These are phyloP conservation scores for Mola mola DNA, from an alignment of 2,113 vertebrate species.

Conservation along the genomic window DNA sequence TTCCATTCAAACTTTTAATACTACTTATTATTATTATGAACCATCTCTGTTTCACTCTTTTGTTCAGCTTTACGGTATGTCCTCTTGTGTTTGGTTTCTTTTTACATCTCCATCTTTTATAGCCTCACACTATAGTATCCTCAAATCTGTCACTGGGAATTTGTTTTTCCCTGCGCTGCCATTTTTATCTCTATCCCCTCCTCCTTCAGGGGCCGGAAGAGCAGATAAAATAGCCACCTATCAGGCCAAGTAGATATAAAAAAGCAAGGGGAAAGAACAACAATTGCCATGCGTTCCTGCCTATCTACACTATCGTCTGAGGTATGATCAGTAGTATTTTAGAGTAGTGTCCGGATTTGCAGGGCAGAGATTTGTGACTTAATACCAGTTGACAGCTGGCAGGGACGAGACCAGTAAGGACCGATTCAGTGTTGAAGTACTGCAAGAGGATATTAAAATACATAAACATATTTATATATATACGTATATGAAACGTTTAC, in stretches of 20 bases:
- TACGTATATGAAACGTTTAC: too few relatives aligned
- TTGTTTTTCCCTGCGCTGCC: constrained; percentile 43
- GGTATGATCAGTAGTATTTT: constrained; percentile 13
- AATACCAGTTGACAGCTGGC: too few relatives aligned
- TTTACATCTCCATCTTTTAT: constrained; percentile 17
- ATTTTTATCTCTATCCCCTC: constrained; percentile 35
- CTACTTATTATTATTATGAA: too few relatives aligned
- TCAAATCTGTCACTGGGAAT: constrained; percentile 46
- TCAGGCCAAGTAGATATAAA: constrained; percentile 9
- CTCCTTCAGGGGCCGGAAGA: constrained; percentile 40
- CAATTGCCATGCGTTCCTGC: constrained; percentile 22
- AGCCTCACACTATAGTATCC: constrained; percentile 26
- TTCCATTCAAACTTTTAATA: too few relatives aligned
- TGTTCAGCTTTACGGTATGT: constrained; percentile 6
- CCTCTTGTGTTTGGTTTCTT: constrained; percentile 4
- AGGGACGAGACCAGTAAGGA: too few relatives aligned
- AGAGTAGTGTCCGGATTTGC: too few relatives aligned
- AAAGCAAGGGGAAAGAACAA: constrained; percentile 22
- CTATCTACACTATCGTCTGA: constrained; percentile 26
- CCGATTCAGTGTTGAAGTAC: too few relatives aligned
- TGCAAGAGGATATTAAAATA: too few relatives aligned
- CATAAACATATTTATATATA: too few relatives aligned
- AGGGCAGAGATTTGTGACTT: too few relatives aligned
- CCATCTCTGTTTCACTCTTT: constrained; percentile 16
- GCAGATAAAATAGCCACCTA: constrained; percentile 51